Evolutionary conservation across 1,140 invertebrate genomes (phyloP).

Genomic region (Scaptomyza hsui): DNA sequence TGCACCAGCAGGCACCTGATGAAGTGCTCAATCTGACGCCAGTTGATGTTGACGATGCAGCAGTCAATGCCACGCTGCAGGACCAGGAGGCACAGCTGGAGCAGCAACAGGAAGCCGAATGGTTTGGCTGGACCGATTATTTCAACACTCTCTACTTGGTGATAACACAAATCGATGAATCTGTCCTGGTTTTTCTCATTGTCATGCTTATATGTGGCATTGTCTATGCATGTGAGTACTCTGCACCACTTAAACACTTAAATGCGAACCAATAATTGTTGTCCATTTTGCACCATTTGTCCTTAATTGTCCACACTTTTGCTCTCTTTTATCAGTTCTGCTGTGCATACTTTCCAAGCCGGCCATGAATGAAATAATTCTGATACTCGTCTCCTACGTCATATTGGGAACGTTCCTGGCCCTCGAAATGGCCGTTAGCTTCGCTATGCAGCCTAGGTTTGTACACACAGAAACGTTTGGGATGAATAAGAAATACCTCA

Average conservation of each 20-base stretch:
- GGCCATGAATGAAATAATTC: constrained; percentile 94
- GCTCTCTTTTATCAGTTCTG: constrained; percentile 85
- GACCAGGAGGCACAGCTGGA: neutral
- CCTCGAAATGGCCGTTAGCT: constrained; percentile 86
- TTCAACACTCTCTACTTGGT: constrained; percentile 48
- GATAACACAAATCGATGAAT: constrained; percentile 71
- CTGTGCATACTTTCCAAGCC: constrained; percentile 91
- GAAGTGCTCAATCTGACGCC: constrained; percentile 61
- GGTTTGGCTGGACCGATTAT: constrained; percentile 43
- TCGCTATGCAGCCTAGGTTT: constrained; percentile 85
- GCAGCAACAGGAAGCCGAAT: neutral
- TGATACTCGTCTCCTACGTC: constrained; percentile 92
- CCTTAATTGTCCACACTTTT: neutral
- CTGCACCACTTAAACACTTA: neutral
- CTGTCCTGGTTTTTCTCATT: constrained; percentile 84
- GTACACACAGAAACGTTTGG: constrained; percentile 21
- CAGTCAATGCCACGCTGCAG: constrained; percentile 19
- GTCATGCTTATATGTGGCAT: constrained; percentile 84
- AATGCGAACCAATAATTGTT: constrained; percentile 21
- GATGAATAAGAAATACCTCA: neutral
- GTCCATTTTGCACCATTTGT: neutral
- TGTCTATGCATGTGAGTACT: constrained; percentile 85
- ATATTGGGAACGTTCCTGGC: constrained; percentile 90
- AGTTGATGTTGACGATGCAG: constrained; percentile 26
- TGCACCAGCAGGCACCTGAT: constrained; percentile 44